Evolutionary conservation across 2,113 vertebrate species (phyloP).

Genomic region (Chamaetylas fuelleborni): DNA sequence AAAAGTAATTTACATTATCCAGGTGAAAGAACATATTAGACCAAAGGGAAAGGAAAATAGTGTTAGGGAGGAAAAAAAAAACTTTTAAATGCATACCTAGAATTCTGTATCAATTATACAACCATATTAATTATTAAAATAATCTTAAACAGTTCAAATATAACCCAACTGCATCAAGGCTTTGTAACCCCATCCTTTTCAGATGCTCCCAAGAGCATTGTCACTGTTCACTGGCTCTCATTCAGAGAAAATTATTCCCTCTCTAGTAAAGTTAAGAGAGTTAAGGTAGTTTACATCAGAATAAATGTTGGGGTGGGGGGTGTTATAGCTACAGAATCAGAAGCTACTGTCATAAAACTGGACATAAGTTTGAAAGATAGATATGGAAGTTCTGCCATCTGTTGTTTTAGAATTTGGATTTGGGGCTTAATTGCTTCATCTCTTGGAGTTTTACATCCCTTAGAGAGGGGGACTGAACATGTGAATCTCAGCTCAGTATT

Average conservation of each 20-base stretch:
- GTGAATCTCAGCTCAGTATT: neutral
- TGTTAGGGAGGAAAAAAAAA: neutral
- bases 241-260: neutral
- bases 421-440: neutral
- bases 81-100: neutral
- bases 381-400: neutral
- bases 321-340: neutral
- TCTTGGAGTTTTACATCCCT: neutral
- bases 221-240: neutral
- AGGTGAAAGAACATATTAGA: neutral
- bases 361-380: neutral
- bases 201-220: neutral
- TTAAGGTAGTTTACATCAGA: neutral
- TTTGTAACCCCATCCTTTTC: neutral
- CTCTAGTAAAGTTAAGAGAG: neutral
- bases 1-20: neutral
- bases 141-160: neutral
- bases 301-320: fast-evolving
- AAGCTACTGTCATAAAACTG: neutral
- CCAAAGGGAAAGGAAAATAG: neutral
- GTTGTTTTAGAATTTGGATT: neutral
- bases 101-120: neutral
- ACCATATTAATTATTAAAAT: neutral
- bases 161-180: neutral
- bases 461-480: neutral